phyloP scores from a whole-genome alignment of 2,797 vertebrate genomes.

The Zalophus californianus region DNA sequence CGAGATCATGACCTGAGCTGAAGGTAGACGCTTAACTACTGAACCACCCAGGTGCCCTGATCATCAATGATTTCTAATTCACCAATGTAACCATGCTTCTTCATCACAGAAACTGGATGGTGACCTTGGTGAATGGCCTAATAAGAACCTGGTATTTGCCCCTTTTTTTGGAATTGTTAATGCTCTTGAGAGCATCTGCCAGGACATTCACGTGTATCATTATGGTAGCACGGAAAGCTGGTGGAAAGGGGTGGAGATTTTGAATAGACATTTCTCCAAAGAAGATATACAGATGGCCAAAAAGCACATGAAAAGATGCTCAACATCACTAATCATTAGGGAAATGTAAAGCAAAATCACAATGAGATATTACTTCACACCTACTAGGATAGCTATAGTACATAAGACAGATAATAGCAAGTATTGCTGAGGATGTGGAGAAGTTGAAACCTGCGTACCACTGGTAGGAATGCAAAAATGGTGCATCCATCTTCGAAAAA shows the following conservation, averaged over 20 bases:
- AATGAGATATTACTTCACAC: neutral
- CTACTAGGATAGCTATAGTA: neutral
- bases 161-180: neutral
- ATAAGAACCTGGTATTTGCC: neutral
- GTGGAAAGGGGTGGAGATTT: neutral
- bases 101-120: neutral
- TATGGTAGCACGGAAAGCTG: neutral
- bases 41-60: too few species aligned
- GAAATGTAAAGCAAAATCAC: slow-evolving; percentile 9
- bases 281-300: neutral
- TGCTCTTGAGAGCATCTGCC: neutral
- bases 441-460: neutral
- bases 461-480: neutral
- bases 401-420: neutral
- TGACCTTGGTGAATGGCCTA: neutral
- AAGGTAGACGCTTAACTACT: too few species aligned
- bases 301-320: neutral
- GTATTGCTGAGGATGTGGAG: neutral
- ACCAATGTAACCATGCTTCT: neutral
- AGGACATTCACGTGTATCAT: neutral
- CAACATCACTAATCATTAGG: neutral
- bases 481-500: neutral
- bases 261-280: neutral
- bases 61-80: neutral
- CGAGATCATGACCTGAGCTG: too few species aligned